phyloP scores from a whole-genome alignment of 30 jellyfish, hydroid and myxozoan species.

The Turritopsis rubra region DNA sequence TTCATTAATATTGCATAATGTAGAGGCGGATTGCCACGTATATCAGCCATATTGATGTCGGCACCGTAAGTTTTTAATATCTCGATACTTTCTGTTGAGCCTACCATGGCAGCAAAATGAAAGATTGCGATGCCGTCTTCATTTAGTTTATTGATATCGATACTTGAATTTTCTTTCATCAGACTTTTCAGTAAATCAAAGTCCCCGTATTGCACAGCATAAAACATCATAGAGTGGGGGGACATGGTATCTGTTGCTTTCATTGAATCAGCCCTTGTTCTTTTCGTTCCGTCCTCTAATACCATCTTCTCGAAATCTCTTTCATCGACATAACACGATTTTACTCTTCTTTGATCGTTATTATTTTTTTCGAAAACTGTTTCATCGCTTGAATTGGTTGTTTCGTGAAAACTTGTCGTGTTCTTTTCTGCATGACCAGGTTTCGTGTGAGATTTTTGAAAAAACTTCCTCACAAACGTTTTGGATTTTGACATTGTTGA shows the following conservation, averaged over 20 bases:
- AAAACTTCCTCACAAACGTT: background rate
- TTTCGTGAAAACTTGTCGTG: background rate
- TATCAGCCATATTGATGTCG: background rate
- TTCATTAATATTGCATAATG: constrained; percentile 23
- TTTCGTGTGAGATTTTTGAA: background rate
- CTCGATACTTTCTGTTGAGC: constrained; percentile 15
- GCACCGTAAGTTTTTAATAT: constrained; percentile 2
- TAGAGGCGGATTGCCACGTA: constrained; percentile 23
- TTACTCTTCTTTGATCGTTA: background rate
- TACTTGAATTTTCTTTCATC: background rate
- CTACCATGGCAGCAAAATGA: constrained; percentile 28
- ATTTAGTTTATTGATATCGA: constrained; percentile 14
- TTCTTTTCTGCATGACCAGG: background rate
- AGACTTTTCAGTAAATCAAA: constrained; percentile 9
- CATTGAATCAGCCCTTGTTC: background rate
- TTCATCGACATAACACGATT: constrained; percentile 1
- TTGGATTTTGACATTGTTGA: constrained; percentile 10
- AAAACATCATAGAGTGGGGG: constrained; percentile 8
- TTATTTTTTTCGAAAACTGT: background rate
- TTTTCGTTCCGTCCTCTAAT: background rate
- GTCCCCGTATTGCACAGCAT: constrained; percentile 11
- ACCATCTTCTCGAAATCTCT: constrained; percentile 5
- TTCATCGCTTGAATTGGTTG: background rate
- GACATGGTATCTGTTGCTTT: background rate
- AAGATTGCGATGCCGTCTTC: constrained; percentile 20